Evolutionary conservation across 2,888 invertebrate genomes (phyloP), one percentile per base, ranked within the genome.

Genomic region (Drosophila formosana): DNA sequence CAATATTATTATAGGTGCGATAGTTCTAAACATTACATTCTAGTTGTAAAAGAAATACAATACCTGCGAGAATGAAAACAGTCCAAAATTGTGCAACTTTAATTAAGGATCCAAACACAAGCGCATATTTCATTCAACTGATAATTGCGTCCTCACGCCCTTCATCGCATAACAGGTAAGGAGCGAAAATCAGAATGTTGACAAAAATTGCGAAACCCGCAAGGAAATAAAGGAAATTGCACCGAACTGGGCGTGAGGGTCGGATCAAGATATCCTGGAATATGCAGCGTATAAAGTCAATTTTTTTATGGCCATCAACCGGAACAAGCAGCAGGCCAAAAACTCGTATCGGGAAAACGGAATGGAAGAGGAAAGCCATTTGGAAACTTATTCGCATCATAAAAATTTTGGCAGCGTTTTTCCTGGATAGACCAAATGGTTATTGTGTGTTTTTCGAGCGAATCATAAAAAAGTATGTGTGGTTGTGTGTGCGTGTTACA

Each of bases 281-380:
- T 18, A 45, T 61, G 72, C 51, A 66, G 74, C 69, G 88, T 86
- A 86, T 55, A 80, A 86, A 86, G 85, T 86, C 85, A 86, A 88
- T 86, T 88, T 86, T 75, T 86, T 86, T 86, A 86, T 78, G 78
- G 51, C 85, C 77, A 57, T 51, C 52, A 50, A 68, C 66, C 60
- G 49, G 47, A 57, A 56, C 63, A 49, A 49, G 34, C 76, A 72
- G 65, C 70, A 61, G 70, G 78, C 50, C 60, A 61, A 32, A 47
- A 55, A 46, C 39, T 37, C 47, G 53, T 50, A 25, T 13, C 34
- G 32, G 50, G 26, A 13, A 30, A 37, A 13, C 34, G 65, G 58
- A 39, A 62, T 55, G 51, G 63, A 57, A 74, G 50, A 74, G 76
- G 72, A 76, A 81, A 75, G 66, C 58, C 75, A 86, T 83, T 86